A percentile compares a stretch with the other conserved stretches of the same genome.
These are phyloP conservation scores for Limnodromus scolopaceus DNA, from an alignment of 2,797 vertebrate species.

Conservation along the genomic window DNA sequence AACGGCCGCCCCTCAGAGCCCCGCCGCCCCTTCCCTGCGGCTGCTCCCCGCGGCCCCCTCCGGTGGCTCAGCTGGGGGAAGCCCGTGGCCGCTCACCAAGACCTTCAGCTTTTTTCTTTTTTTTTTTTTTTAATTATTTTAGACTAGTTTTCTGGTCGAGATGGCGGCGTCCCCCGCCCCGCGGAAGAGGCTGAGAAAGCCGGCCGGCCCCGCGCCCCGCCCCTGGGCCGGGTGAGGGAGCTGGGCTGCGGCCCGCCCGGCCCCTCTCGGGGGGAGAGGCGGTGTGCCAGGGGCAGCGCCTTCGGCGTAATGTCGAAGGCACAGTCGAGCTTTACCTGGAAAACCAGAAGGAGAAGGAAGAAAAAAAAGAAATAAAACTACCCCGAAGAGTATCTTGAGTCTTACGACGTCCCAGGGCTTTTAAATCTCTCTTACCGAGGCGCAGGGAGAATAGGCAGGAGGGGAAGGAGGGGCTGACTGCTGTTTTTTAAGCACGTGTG, in stretches of 20 bases:
- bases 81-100: accelerated
- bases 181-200: accelerated
- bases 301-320: accelerated
- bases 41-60: not conserved
- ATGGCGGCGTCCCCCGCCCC: not conserved
- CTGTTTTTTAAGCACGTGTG: accelerated
- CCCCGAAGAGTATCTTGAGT: not conserved
- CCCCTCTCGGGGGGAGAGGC: accelerated
- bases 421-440: accelerated
- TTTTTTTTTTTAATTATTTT: too few relatives aligned
- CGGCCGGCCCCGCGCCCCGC: not conserved
- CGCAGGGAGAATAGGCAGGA: accelerated
- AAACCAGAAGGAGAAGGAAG: not conserved
- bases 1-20: not conserved
- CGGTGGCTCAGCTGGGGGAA: too few relatives aligned
- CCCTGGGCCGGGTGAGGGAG: not conserved
- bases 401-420: not conserved
- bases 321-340: not conserved
- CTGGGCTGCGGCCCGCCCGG: accelerated
- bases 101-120: accelerated
- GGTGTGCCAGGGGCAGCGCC: accelerated
- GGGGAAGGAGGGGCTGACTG: not conserved
- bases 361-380: accelerated
- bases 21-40: too few relatives aligned
- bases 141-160: accelerated